Conservation (phyloP, 2,113 vertebrate genomes). For the Callipepla squamata region DNA sequence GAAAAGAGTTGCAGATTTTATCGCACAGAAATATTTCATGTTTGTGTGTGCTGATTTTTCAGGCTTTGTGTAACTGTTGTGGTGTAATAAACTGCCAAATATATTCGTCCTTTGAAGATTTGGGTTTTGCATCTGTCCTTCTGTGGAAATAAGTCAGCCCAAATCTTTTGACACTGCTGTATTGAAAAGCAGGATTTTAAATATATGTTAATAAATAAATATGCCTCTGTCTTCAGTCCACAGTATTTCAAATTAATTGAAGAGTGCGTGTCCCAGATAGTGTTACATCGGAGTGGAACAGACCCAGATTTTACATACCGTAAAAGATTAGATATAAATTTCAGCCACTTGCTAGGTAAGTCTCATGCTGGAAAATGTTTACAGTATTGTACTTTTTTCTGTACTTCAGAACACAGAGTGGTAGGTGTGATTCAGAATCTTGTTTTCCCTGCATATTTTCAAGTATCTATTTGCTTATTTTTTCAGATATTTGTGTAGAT, state of each 20-base stretch:
- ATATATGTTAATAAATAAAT: not conserved
- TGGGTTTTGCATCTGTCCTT: not conserved
- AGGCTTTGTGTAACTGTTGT: not conserved
- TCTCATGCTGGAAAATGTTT: not conserved
- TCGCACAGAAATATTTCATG: not conserved
- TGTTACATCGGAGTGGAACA: slow-evolving; percentile 91
- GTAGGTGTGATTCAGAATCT: not conserved
- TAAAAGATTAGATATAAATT: slow-evolving; percentile 93
- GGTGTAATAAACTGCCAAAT: not conserved
- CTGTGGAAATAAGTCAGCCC: not conserved
- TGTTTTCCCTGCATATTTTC: not conserved
- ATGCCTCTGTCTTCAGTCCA: slow-evolving; percentile 78
- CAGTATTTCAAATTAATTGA: slow-evolving; percentile 98
- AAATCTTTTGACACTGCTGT: not conserved
- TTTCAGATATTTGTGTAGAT: slow-evolving; percentile 89
- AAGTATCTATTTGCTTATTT: slow-evolving; percentile 38
- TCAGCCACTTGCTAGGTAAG: slow-evolving; percentile 92
- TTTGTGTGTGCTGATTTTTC: not conserved
- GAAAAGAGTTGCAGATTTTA: not conserved
- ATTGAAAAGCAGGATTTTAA: not conserved
- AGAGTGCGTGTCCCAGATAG: slow-evolving; percentile 95
- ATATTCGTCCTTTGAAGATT: not conserved
- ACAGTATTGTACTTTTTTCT: not conserved
- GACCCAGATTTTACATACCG: slow-evolving; percentile 96
- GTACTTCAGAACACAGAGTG: not conserved